Conservation (phyloP, 2,113 vertebrate genomes). For the Struthidea cinerea region DNA sequence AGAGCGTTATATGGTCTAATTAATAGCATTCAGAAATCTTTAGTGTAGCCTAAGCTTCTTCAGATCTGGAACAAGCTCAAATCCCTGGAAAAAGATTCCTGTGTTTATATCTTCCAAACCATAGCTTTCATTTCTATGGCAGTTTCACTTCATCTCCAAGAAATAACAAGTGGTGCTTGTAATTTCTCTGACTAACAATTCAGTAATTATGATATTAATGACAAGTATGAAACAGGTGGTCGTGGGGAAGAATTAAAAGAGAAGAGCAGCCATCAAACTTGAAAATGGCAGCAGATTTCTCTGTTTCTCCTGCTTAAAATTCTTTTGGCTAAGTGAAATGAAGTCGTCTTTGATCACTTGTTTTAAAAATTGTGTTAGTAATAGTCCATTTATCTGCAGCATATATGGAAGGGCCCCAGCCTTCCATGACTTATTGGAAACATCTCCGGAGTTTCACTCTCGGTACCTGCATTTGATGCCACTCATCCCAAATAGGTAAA, state of each 20-base stretch:
- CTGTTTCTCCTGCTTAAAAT: neutral
- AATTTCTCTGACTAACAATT: slow-evolving; percentile 39
- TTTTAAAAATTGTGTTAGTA: neutral
- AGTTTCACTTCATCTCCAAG: neutral
- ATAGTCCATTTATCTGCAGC: slow-evolving; percentile 15
- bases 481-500: neutral
- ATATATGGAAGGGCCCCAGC: neutral
- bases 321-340: slow-evolving; percentile 25
- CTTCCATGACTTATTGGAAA: neutral
- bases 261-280: neutral
- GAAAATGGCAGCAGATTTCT: slow-evolving; percentile 22
- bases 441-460: neutral
- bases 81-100: neutral
- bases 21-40: neutral
- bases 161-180: slow-evolving; percentile 11
- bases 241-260: neutral
- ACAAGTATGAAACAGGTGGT: neutral
- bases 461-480: neutral
- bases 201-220: slow-evolving; percentile 10
- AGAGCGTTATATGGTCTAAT: neutral
- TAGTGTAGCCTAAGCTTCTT: neutral
- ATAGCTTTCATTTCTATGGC: neutral
- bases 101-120: neutral
- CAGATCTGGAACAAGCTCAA: neutral
- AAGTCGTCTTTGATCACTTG: neutral